Evolutionary conservation across 2,888 invertebrate genomes (phyloP).

Genomic region (Cancer borealis): DNA sequence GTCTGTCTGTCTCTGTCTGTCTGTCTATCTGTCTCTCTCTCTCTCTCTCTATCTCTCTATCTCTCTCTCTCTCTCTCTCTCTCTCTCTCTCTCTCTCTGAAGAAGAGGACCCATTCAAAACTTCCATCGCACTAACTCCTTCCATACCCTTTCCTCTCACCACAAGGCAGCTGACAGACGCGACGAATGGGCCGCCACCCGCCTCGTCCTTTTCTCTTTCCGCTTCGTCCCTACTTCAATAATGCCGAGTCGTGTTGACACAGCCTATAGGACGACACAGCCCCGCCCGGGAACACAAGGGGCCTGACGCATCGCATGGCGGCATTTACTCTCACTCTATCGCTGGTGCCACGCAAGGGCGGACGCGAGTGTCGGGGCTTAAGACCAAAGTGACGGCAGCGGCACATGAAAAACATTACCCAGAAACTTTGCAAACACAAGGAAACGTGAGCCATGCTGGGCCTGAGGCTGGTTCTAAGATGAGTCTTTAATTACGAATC

Average conservation of each 20-base stretch:
- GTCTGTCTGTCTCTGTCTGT: neutral
- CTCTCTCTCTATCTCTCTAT: neutral
- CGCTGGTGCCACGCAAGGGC: neutral
- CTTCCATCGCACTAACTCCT: neutral
- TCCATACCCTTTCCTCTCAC: neutral
- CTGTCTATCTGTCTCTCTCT: neutral
- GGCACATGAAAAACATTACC: neutral
- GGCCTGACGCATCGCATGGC: neutral
- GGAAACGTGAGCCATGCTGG: neutral
- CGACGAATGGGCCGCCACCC: neutral
- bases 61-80: slow-evolving; percentile 23
- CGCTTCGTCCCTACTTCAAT: neutral
- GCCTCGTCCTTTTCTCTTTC: neutral
- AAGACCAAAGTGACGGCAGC: neutral
- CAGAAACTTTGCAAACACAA: slow-evolving; percentile 10
- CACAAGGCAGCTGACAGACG: neutral
- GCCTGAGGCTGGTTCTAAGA: neutral
- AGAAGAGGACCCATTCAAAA: slow-evolving; percentile 13
- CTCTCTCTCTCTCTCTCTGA: neutral
- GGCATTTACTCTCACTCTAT: neutral
- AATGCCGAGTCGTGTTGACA: neutral
- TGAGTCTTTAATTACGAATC: neutral
- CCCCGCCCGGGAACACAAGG: neutral
- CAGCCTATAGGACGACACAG: neutral
- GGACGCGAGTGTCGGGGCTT: neutral